Percentiles rank a stretch among this genome's conserved stretches.
Evolutionary conservation across 2,113 vertebrate species (phyloP).

Genomic region (Microcebus tavaratra): DNA sequence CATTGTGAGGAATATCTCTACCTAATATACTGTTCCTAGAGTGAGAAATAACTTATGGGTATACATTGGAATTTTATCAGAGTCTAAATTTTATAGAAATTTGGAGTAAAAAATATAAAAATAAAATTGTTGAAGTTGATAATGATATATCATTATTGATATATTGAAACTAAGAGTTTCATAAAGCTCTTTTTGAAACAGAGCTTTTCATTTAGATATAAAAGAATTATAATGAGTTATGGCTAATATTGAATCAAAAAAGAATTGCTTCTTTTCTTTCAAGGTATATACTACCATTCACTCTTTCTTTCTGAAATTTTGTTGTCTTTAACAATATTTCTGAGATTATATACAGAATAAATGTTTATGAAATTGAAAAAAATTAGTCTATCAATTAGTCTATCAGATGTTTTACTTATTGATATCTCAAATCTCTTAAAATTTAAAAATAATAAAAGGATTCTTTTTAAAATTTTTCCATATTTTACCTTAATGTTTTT

Average conservation of each 20-base stretch:
- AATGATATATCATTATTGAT: not conserved
- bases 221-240: not conserved
- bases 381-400: not conserved
- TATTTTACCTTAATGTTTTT: constrained; percentile 24
- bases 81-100: not conserved
- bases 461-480: not conserved
- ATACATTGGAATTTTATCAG: constrained; percentile 8
- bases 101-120: not conserved
- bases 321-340: constrained; percentile 20
- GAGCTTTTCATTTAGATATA: constrained; percentile 6
- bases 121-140: not conserved
- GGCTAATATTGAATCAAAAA: not conserved
- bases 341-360: not conserved
- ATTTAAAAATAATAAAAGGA: not conserved
- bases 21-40: constrained; percentile 59
- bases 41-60: constrained; percentile 66
- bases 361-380: not conserved
- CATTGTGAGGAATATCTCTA: constrained; percentile 55
- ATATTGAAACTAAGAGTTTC: no score
- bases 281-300: not conserved
- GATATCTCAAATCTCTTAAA: not conserved
- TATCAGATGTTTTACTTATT: not conserved
- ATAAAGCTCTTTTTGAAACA: not conserved
- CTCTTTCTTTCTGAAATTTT: not conserved
- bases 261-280: not conserved